These are phyloP conservation scores for Macropus fuliginosus DNA, from an alignment of 2,797 vertebrate species.

Conservation along the genomic window DNA sequence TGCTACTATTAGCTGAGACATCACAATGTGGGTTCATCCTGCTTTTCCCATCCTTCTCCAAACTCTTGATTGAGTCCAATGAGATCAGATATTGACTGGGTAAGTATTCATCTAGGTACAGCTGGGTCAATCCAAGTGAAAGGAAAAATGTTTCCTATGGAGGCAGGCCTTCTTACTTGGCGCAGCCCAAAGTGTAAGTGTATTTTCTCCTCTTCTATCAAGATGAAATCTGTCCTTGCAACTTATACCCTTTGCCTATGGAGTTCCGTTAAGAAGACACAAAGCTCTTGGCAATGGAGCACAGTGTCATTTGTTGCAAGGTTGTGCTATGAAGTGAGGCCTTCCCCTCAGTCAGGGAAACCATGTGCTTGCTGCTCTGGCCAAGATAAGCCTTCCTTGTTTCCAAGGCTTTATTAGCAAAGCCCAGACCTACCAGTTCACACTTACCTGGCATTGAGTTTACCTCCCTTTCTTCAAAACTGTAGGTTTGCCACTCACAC, in stretches of 20 bases:
- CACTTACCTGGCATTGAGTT: background rate
- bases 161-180: background rate
- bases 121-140: background rate
- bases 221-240: background rate
- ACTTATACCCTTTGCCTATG: background rate
- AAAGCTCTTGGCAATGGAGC: conserved; percentile 11
- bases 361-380: conserved; percentile 2
- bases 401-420: background rate
- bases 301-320: background rate
- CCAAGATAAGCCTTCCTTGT: conserved; percentile 9
- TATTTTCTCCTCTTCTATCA: background rate
- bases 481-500: conserved; percentile 51
- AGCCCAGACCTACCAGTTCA: background rate
- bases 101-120: background rate
- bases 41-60: background rate
- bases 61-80: background rate
- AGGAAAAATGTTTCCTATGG: background rate
- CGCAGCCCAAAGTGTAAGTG: too few relatives aligned
- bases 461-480: background rate
- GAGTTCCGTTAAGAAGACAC: conserved; percentile 10
- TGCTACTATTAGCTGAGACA: background rate
- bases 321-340: background rate
- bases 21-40: background rate
- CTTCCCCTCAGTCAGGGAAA: background rate
- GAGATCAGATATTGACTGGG: background rate